Evolutionary conservation across 2,113 vertebrate genomes (phyloP).

Genomic region (Neoarius graeffei): DNA sequence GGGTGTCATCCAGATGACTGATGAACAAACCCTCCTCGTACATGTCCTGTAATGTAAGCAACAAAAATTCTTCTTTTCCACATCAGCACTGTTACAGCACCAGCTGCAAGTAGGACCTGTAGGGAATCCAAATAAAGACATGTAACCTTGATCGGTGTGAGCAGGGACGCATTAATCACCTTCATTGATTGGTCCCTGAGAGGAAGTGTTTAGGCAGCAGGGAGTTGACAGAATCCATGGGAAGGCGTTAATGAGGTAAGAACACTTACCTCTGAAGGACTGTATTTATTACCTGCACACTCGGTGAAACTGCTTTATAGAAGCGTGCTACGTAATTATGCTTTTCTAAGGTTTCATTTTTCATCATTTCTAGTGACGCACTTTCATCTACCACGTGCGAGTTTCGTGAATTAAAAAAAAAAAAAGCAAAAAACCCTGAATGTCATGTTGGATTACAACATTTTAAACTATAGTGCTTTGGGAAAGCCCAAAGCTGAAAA

Average conservation of each 20-base stretch:
- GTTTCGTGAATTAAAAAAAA: too few species aligned
- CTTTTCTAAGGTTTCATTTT: constrained; percentile 2
- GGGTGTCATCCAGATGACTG: too few species aligned
- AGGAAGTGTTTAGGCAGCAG: constrained; percentile 30
- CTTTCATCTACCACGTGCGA: neutral
- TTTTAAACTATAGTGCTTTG: neutral
- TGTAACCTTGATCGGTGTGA: constrained; percentile 50
- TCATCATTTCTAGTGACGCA: neutral
- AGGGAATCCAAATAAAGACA: constrained; percentile 42
- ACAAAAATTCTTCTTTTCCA: neutral
- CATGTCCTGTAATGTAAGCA: neutral
- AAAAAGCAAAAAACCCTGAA: neutral
- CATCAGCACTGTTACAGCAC: neutral
- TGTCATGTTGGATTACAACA: neutral
- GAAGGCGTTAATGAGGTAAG: constrained; percentile 34
- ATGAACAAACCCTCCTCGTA: too few species aligned
- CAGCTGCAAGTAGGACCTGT: neutral
- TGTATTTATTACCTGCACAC: constrained; percentile 13
- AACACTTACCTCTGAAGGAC: constrained; percentile 35
- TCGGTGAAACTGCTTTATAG: neutral
- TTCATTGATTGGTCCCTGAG: constrained; percentile 48
- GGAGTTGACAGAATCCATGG: constrained; percentile 39
- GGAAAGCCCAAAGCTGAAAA: neutral
- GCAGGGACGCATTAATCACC: constrained; percentile 47
- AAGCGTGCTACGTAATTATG: neutral